These are phyloP conservation scores for Ramphastos sulfuratus DNA, from an alignment of 2,113 vertebrate genomes.

Conservation along the genomic window DNA sequence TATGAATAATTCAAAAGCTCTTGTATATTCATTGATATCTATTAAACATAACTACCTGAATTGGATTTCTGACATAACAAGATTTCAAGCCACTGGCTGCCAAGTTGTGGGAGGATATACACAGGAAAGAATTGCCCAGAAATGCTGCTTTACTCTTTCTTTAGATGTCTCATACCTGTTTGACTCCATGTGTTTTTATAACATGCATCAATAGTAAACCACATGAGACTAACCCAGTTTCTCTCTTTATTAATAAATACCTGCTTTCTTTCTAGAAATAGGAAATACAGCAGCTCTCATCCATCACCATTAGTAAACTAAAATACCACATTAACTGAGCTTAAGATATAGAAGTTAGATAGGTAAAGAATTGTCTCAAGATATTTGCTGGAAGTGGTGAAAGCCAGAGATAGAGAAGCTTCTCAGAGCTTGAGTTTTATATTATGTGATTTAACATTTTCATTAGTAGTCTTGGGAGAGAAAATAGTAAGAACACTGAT, in stretches of 20 bases:
- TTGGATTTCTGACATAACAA: not conserved
- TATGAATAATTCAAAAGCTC: not conserved
- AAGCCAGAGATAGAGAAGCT: not conserved
- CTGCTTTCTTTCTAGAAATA: not conserved
- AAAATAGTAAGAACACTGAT: not conserved
- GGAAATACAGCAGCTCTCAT: not conserved
- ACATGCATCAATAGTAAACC: not conserved
- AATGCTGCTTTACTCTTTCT: not conserved
- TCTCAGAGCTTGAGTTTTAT: not conserved
- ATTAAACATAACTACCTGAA: fast-evolving
- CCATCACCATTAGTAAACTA: not conserved
- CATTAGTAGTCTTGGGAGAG: not conserved
- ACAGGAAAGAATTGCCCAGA: not conserved
- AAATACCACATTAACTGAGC: not conserved
- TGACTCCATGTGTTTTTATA: not conserved
- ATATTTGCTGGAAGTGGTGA: not conserved
- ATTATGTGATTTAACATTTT: not conserved
- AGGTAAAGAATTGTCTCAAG: not conserved
- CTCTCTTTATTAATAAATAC: not conserved
- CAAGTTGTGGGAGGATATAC: not conserved
- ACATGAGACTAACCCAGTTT: not conserved
- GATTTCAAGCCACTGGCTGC: not conserved
- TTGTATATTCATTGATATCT: not conserved
- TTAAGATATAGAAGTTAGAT: not conserved
- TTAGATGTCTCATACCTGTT: not conserved